Evolutionary conservation across 2,888 invertebrate species (phyloP), one percentile per base, ranked within the genome.

Genomic region (Hydroisotoma schaefferi): DNA sequence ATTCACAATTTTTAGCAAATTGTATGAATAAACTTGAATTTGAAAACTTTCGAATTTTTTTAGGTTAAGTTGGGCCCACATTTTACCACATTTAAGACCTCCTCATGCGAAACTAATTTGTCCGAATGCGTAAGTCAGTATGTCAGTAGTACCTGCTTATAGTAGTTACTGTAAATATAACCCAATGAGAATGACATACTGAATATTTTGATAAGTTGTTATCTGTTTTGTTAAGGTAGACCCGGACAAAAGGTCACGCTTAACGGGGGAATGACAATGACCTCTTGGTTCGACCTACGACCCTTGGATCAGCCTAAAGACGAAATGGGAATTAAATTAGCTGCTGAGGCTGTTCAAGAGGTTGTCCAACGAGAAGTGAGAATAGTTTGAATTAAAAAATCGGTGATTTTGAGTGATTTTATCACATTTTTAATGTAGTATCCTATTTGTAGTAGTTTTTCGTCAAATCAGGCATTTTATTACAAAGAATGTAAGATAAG

Each of bases 21-120:
- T 43, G 12, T 6, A 43, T 15, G 6, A 43, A 15, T 18, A 43
- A 43, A 37, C 48, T n/a, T 27, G 15, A 57, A 57, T 33, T 8
- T 49, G n/a, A 10, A 26, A 29, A 12, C 26, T 59, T 55, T 53
- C 62, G 67, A 56, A 63, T 79, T 80, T 67, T 78, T 80, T 56
- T 76, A 94, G 94, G 20, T 90, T 93, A 81, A 94, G 94, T 57
- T 95, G 95, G 95, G 90, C 91, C 23, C 88, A 87, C 73, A 87
- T 90, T 1, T 85, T 95, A 76, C 88, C 85, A 53, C 83, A 85
- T 47, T 84, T 94, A 57, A 84, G 89, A 73, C 85, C 89, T 27
- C 82, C 90, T 46, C 86, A 91, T 76, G 86, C 93, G 73, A 94
- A 94, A 82, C 90, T 94, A 67, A 87, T 95, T 64, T 95, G 94